phyloP scores from a whole-genome alignment of 1,140 invertebrate genomes.

The Macrosteles quadrilineatus region DNA sequence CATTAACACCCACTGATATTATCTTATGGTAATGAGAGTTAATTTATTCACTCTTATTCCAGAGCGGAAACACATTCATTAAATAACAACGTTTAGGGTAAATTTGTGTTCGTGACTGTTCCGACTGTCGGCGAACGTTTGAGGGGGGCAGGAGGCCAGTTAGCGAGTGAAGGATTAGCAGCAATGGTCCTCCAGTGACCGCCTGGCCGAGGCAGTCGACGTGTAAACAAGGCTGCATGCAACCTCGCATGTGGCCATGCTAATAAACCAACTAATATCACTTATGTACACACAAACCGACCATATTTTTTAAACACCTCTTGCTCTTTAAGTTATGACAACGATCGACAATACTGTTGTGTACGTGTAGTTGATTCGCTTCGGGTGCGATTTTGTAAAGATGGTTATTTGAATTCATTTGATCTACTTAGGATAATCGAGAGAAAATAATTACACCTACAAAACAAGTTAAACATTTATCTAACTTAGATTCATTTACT shows the following conservation, averaged over 20 bases:
- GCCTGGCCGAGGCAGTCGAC: background rate
- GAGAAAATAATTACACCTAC: too few species aligned
- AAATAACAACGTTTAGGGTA: slow-evolving; percentile 14
- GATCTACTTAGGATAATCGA: too few species aligned
- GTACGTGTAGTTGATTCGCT: too few species aligned
- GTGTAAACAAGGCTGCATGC: slow-evolving; percentile 9
- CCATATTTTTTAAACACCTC: background rate
- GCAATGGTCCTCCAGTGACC: too few species aligned
- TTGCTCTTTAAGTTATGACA: too few species aligned
- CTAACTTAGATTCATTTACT: too few species aligned
- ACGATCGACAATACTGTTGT: too few species aligned
- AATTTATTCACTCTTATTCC: background rate
- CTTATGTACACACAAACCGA: background rate
- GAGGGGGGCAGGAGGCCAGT: background rate
- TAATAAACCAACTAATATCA: background rate
- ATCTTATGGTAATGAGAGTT: background rate
- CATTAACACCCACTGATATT: too few species aligned
- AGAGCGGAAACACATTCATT: slow-evolving; percentile 13
- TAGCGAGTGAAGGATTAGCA: background rate
- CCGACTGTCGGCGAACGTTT: background rate
- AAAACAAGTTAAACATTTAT: too few species aligned
- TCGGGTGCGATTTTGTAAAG: too few species aligned
- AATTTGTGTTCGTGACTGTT: slow-evolving; percentile 2
- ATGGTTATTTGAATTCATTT: too few species aligned
- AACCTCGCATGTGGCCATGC: slow-evolving; percentile 11